phyloP scores from a whole-genome alignment of 2,797 vertebrate species.

The Tokudaia muenninki region DNA sequence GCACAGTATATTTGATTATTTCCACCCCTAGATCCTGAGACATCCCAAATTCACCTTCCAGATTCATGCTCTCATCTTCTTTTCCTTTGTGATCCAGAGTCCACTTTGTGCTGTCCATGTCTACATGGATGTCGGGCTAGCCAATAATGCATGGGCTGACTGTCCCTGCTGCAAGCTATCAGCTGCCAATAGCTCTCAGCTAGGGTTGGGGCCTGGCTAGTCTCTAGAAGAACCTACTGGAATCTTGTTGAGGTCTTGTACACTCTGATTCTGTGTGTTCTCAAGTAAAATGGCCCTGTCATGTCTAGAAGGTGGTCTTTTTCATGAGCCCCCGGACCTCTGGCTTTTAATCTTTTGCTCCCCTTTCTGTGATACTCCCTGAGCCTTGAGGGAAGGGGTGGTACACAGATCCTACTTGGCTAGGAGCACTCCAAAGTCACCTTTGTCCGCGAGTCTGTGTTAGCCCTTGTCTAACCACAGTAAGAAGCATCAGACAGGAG shows the following conservation, averaged over 20 bases:
- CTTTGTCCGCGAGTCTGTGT: background rate
- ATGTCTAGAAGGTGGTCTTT: background rate
- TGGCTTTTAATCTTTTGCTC: background rate
- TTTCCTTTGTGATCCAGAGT: background rate
- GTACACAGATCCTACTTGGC: background rate
- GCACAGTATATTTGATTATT: no score
- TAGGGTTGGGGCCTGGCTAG: background rate
- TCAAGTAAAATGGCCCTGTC: background rate
- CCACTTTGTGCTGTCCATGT: no score
- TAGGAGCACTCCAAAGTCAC: background rate
- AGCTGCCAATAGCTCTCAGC: background rate
- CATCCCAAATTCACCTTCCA: background rate
- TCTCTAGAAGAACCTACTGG: no score
- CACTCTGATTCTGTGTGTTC: background rate
- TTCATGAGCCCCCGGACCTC: background rate
- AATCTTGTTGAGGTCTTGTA: background rate
- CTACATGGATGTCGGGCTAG: no score
- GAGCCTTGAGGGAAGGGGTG: background rate
- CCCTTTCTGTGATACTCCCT: background rate
- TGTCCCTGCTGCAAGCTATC: no score
- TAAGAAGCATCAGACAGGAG: background rate
- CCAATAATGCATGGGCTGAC: background rate
- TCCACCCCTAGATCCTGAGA: background rate
- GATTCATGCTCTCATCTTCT: background rate
- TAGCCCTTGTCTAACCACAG: background rate